Evolutionary conservation across 2,888 invertebrate genomes (phyloP).

Genomic region (Eucera pruinosa): DNA sequence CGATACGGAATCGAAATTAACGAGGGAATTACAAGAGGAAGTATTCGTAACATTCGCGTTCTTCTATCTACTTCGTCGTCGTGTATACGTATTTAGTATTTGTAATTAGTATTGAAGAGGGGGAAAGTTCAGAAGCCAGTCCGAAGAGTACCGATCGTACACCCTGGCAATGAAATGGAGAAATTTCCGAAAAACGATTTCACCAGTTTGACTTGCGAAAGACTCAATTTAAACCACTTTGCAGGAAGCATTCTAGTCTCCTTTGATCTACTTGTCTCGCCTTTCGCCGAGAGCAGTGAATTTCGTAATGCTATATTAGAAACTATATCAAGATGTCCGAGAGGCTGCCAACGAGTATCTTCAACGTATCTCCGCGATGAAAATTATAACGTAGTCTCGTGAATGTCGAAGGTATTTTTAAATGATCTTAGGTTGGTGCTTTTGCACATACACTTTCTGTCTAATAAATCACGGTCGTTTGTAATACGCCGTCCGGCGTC

Average conservation of each 20-base stretch:
- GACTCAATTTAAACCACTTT: too few species aligned
- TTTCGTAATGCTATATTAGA: conserved; percentile 21
- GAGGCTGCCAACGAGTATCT: background rate
- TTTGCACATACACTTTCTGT: conserved; percentile 26
- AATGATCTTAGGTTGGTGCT: background rate
- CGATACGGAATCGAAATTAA: conserved; percentile 54
- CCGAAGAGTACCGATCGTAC: too few species aligned
- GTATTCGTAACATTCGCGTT: conserved; percentile 24
- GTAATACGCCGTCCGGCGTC: conserved; percentile 24
- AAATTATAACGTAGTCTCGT: conserved; percentile 18
- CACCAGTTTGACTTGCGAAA: too few species aligned
- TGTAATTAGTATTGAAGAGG: too few species aligned
- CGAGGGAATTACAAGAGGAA: conserved; percentile 51
- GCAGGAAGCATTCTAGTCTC: too few species aligned
- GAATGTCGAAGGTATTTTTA: conserved; percentile 10
- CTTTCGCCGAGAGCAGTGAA: background rate
- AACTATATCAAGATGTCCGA: background rate
- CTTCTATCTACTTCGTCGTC: background rate
- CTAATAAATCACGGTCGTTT: conserved; percentile 50
- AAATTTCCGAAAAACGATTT: too few species aligned
- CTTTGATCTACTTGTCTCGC: background rate
- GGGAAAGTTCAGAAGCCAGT: too few species aligned
- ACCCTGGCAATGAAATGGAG: too few species aligned
- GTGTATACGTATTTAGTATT: too few species aligned
- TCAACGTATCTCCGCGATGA: conserved; percentile 7